phyloP scores from a whole-genome alignment of 2,797 vertebrate species.

The Trichosurus vulpecula region DNA sequence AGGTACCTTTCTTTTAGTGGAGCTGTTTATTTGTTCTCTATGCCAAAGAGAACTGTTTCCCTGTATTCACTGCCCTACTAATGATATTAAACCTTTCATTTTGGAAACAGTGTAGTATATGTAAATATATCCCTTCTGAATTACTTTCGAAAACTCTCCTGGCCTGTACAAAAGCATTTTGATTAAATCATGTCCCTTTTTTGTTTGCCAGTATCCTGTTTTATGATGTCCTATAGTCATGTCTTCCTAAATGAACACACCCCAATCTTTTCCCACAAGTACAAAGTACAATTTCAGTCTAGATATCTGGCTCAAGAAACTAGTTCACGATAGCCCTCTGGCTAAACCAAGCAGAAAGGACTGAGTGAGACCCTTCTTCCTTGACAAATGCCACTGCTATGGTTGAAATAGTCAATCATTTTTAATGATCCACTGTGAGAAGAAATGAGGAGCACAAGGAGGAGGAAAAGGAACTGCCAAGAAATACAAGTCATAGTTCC shows the following conservation, averaged over 20 bases:
- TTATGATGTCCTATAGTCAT: neutral
- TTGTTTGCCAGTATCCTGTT: neutral
- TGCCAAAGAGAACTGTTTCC: neutral
- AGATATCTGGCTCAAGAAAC: neutral
- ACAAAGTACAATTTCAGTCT: neutral
- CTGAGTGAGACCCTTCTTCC: neutral
- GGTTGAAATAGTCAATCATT: neutral
- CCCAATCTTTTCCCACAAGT: neutral
- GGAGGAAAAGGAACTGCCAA: neutral
- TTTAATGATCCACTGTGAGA: neutral
- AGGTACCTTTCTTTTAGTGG: neutral
- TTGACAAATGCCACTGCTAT: neutral
- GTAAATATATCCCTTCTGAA: neutral
- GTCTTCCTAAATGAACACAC: neutral
- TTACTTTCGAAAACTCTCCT: neutral
- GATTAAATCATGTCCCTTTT: neutral
- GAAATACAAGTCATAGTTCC: neutral
- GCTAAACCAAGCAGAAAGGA: neutral
- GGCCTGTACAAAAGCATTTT: neutral
- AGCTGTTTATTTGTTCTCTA: neutral
- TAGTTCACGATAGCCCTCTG: neutral
- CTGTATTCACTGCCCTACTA: neutral
- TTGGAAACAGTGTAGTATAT: neutral
- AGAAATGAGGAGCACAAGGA: neutral
- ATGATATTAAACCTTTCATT: neutral